These are phyloP conservation scores for Colinus virginianus DNA, from an alignment of 2,113 vertebrate genomes.

Conservation along the genomic window DNA sequence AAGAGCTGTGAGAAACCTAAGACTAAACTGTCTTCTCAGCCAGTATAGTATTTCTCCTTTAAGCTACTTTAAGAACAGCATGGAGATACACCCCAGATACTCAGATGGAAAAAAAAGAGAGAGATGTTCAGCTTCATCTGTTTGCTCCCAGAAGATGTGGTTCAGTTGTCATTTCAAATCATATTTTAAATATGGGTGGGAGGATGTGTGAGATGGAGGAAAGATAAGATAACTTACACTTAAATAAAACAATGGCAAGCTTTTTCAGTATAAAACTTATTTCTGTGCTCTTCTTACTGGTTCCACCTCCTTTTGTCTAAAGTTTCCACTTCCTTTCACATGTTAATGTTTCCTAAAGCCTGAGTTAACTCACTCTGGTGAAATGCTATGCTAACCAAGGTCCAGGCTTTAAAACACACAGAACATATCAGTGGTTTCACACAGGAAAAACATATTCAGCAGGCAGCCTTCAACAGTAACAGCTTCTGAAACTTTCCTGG, in stretches of 20 bases:
- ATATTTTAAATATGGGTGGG: background rate
- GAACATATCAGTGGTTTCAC: background rate
- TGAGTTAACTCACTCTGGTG: background rate
- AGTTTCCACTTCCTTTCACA: background rate
- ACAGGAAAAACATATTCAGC: background rate
- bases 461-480: background rate
- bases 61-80: background rate
- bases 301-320: background rate
- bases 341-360: background rate
- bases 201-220: background rate
- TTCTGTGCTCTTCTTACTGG: background rate
- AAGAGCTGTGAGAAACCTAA: background rate
- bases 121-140: background rate
- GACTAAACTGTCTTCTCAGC: fast-evolving
- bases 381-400: background rate
- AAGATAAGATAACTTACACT: background rate
- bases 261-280: background rate
- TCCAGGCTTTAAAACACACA: background rate
- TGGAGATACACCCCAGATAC: background rate
- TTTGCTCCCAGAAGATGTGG: background rate
- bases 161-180: background rate
- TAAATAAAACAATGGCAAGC: background rate
- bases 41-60: background rate
- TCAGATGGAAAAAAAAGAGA: background rate
- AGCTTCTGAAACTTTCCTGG: background rate